Percentiles rank a stretch among this genome's conserved stretches.
Evolutionary conservation across 2,888 invertebrate genomes (phyloP).

Genomic region (Stenolophus ochropezus): DNA sequence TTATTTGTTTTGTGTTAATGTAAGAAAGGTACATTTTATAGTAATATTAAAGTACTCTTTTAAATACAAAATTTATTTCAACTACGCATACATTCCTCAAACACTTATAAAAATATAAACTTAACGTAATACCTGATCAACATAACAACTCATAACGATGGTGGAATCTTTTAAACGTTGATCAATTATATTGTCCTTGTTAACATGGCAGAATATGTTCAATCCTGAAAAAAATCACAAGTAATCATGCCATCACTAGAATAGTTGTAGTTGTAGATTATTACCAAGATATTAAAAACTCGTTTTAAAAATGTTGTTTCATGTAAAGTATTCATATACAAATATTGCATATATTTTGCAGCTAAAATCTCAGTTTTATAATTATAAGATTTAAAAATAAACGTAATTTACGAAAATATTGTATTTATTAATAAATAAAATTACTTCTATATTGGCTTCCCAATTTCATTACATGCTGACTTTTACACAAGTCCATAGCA

Average conservation of each 20-base stretch:
- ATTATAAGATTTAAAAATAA: background rate
- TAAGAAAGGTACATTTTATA: conserved; percentile 5
- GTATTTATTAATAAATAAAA: background rate
- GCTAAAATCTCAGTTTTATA: background rate
- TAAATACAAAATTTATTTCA: conserved; percentile 32
- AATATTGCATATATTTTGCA: background rate
- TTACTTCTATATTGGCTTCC: background rate
- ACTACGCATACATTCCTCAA: conserved; percentile 36
- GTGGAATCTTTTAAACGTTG: background rate
- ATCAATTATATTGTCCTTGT: background rate
- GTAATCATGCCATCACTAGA: background rate
- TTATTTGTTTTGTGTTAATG: conserved; percentile 7
- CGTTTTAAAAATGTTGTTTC: background rate
- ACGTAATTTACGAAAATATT: background rate
- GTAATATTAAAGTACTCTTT: conserved; percentile 9
- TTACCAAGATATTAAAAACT: background rate
- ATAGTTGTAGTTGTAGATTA: background rate
- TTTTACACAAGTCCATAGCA: too few relatives aligned
- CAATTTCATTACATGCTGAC: too few relatives aligned
- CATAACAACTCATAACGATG: background rate
- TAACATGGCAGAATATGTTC: background rate
- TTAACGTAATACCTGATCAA: conserved; percentile 14
- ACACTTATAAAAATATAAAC: conserved; percentile 47
- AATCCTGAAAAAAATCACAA: background rate
- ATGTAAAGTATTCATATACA: background rate